Percentiles rank a stretch among this genome's conserved stretches.
phyloP scores from a whole-genome alignment of 2,113 vertebrate genomes.

The Ciconia stormi region DNA sequence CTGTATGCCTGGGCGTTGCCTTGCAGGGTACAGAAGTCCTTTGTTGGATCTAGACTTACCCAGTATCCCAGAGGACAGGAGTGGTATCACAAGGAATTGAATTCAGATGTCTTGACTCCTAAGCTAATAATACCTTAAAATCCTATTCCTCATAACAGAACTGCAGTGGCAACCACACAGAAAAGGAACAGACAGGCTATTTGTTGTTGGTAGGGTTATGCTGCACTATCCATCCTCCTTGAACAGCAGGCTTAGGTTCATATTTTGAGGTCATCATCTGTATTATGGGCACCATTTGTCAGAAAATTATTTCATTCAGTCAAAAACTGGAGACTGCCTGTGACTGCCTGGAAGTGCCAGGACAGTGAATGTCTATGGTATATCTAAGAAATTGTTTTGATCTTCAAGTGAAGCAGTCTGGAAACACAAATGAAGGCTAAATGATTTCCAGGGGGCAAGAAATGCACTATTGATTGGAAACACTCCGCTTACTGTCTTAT shows the following conservation, averaged over 20 bases:
- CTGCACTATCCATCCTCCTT: neutral
- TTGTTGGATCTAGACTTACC: neutral
- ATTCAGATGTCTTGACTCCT: neutral
- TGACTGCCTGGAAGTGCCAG: neutral
- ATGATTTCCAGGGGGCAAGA: neutral
- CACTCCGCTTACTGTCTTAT: neutral
- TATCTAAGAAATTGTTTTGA: neutral
- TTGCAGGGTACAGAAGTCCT: neutral
- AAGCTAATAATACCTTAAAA: neutral
- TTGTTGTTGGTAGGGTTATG: neutral
- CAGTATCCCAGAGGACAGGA: neutral
- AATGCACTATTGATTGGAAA: neutral
- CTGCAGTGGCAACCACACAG: neutral
- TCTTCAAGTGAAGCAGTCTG: neutral
- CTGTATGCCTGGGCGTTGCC: accelerated
- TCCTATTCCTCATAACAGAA: neutral
- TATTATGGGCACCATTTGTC: neutral
- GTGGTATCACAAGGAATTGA: neutral
- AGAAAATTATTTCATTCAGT: neutral
- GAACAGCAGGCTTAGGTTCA: neutral
- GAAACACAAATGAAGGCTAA: neutral
- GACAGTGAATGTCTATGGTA: neutral
- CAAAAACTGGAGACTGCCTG: neutral
- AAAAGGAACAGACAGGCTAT: neutral
- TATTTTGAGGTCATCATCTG: neutral